Evolutionary conservation across 2,888 invertebrate species (phyloP).

Genomic region (Metellina segmentata): DNA sequence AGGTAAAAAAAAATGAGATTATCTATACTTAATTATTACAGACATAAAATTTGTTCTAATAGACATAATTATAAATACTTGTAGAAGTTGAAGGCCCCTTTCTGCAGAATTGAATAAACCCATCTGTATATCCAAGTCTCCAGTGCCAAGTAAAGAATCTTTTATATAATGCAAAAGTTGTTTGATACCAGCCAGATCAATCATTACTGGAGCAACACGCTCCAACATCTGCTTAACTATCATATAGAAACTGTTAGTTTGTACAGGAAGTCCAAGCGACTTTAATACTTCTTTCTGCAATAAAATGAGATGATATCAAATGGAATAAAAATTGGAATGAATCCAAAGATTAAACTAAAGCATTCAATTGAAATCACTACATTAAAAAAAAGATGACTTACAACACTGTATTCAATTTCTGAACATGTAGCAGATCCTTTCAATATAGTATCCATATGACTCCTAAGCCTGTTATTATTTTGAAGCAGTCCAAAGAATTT

Average conservation of each 20-base stretch:
- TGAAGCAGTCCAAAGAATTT: slow-evolving; percentile 81
- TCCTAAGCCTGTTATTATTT: slow-evolving; percentile 84
- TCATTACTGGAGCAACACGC: slow-evolving; percentile 96
- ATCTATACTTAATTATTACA: neutral
- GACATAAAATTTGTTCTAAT: neutral
- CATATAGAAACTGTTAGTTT: slow-evolving; percentile 97
- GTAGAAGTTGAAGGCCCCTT: slow-evolving; percentile 92
- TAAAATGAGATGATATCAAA: neutral
- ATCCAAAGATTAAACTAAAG: neutral
- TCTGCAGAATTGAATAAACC: slow-evolving; percentile 91
- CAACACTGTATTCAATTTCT: slow-evolving; percentile 77
- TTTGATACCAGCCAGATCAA: slow-evolving; percentile 89
- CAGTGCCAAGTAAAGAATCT: slow-evolving; percentile 78
- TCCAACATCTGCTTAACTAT: slow-evolving; percentile 97
- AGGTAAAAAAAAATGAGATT: neutral
- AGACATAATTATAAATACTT: slow-evolving; percentile 83
- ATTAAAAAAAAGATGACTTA: slow-evolving; percentile 51
- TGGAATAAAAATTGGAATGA: neutral
- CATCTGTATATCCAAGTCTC: slow-evolving; percentile 82
- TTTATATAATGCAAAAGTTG: slow-evolving; percentile 77
- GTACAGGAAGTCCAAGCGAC: slow-evolving; percentile 95
- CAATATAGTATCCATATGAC: slow-evolving; percentile 78
- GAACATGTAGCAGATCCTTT: slow-evolving; percentile 76
- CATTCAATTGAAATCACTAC: neutral
- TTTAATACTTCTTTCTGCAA: slow-evolving; percentile 87